A percentile compares a stretch with the other conserved stretches of the same genome.
These are phyloP conservation scores for Tryphoninae sp. DNA, from an alignment of 2,888 invertebrate species.

Conservation along the genomic window DNA sequence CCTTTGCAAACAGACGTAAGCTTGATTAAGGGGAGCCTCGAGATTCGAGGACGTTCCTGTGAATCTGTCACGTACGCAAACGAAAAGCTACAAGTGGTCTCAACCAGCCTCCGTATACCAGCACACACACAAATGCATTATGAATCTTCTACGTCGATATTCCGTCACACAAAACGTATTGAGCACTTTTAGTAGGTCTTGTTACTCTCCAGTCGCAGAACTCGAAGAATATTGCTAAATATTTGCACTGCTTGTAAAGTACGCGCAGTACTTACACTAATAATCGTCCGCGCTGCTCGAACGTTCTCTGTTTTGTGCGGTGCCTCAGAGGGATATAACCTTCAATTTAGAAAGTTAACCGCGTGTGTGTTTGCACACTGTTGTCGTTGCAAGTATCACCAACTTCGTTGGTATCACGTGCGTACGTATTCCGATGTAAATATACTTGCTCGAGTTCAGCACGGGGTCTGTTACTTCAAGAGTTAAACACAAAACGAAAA, in stretches of 20 bases:
- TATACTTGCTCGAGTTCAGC: neutral
- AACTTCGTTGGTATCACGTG: too few species aligned
- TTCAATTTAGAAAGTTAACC: conserved; percentile 65
- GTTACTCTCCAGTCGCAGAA: neutral
- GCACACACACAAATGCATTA: conserved; percentile 7
- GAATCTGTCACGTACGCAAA: conserved; percentile 28
- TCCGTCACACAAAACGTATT: conserved; percentile 1
- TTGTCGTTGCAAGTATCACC: neutral
- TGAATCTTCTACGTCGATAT: neutral
- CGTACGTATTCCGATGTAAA: conserved; percentile 22
- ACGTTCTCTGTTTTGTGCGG: neutral
- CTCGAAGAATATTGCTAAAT: neutral
- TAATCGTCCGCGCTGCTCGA: neutral
- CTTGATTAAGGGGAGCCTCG: conserved; percentile 1
- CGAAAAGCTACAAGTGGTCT: conserved; percentile 59
- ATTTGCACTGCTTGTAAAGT: neutral
- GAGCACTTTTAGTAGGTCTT: neutral
- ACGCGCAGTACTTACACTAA: conserved; percentile 17
- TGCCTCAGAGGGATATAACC: conserved; percentile 55
- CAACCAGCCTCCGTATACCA: neutral
- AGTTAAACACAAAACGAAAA: conserved; percentile 10
- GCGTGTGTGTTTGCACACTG: conserved; percentile 27
- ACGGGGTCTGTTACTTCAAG: neutral
- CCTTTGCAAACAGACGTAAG: neutral
- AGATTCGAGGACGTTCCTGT: conserved; percentile 42